Evolutionary conservation across 2,888 invertebrate species (phyloP).

Genomic region (Chironomus tentans): DNA sequence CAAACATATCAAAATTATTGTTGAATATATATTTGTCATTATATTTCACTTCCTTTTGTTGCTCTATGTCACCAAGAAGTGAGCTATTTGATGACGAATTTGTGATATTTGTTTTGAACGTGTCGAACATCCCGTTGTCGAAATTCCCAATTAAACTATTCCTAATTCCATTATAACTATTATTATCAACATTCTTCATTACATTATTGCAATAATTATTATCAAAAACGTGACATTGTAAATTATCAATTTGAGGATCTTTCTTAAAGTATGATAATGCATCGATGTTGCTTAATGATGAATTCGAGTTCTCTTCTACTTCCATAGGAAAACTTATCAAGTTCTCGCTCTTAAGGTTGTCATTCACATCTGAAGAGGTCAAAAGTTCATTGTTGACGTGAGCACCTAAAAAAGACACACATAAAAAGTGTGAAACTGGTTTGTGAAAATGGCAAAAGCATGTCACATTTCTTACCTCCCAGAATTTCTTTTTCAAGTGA

Average conservation of each 20-base stretch:
- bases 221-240: background rate
- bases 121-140: constrained; percentile 13
- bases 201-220: background rate
- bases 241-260: background rate
- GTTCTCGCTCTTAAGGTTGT: background rate
- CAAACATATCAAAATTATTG: constrained; percentile 14
- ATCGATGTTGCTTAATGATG: background rate
- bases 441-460: too few species aligned
- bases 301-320: constrained; percentile 1
- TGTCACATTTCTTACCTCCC: too few species aligned
- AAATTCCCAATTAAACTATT: constrained; percentile 21
- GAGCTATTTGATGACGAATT: background rate
- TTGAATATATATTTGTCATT: background rate
- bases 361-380: background rate
- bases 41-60: background rate
- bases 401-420: too few species aligned
- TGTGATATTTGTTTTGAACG: background rate
- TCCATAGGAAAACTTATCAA: constrained; percentile 21
- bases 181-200: background rate
- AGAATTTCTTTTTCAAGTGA: too few species aligned
- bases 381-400: background rate
- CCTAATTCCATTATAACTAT: background rate
- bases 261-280: background rate
- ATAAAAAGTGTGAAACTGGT: too few species aligned
- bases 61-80: background rate